Evolutionary conservation across 2,113 vertebrate genomes (phyloP).

Genomic region (Colaptes auratus): DNA sequence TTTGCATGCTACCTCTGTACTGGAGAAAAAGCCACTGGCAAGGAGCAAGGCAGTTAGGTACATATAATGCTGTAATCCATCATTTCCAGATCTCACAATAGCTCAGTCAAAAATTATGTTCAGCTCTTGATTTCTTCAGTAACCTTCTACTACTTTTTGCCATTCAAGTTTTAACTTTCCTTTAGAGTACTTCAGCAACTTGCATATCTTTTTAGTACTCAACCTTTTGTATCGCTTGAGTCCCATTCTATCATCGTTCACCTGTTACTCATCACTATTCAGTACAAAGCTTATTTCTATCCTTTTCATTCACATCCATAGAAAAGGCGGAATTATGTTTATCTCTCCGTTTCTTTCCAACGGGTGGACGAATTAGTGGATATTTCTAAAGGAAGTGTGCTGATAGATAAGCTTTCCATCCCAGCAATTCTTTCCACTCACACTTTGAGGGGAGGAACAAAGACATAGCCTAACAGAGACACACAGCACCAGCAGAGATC

Average conservation of each 20-base stretch:
- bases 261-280: no score
- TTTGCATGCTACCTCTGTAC: background rate
- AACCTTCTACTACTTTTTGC: background rate
- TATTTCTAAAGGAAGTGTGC: conserved; percentile 1
- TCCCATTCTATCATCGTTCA: no score
- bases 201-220: no score
- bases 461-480: background rate
- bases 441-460: background rate
- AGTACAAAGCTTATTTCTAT: no score
- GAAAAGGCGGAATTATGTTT: no score
- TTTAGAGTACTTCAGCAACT: background rate
- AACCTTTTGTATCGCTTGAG: no score
- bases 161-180: background rate
- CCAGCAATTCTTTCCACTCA: conserved; percentile 35
- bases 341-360: conserved; percentile 36
- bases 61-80: background rate
- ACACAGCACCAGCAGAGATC: background rate
- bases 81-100: background rate
- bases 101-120: background rate
- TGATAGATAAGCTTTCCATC: conserved; percentile 19
- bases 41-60: background rate
- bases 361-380: background rate
- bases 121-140: background rate
- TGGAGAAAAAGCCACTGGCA: background rate
- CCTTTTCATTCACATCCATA: no score